These are phyloP conservation scores for Microtus montanus DNA, from an alignment of 2,113 vertebrate species.

Conservation along the genomic window DNA sequence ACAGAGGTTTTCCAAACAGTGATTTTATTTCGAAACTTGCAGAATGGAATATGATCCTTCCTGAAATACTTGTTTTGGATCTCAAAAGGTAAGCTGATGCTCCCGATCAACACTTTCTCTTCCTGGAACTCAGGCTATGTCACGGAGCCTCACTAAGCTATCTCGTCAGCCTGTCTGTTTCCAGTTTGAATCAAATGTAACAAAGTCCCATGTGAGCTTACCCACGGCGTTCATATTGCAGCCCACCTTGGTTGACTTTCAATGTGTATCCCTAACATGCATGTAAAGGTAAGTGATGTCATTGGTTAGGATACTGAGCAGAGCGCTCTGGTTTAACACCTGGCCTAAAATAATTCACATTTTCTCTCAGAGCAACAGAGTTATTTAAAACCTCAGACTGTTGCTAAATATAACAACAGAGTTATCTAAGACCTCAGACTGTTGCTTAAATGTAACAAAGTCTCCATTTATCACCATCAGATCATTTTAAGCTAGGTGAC, in stretches of 20 bases:
- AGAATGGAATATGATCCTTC: conserved; percentile 28
- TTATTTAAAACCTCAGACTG: conserved; percentile 14
- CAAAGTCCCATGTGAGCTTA: not conserved
- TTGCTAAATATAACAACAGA: conserved; percentile 9
- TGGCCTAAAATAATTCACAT: conserved; percentile 50
- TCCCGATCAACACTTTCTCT: conserved; percentile 1
- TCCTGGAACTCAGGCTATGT: not conserved
- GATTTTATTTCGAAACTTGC: conserved; percentile 57
- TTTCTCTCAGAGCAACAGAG: conserved; percentile 23
- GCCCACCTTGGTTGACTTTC: not conserved
- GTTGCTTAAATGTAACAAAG: conserved; percentile 41
- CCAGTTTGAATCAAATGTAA: not conserved
- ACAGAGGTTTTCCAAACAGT: conserved; percentile 13
- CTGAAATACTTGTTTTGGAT: conserved; percentile 41
- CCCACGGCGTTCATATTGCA: not conserved
- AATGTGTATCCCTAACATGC: not conserved
- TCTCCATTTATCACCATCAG: conserved; percentile 44
- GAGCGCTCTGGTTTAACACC: not conserved
- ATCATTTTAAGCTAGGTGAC: conserved; percentile 32
- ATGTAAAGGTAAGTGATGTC: conserved; percentile 13
- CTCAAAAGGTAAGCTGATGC: conserved; percentile 1
- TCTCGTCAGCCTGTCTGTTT: not conserved
- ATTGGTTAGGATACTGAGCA: not conserved
- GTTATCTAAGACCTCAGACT: conserved; percentile 24
- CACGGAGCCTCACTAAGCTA: not conserved